phyloP scores from a whole-genome alignment of 2,888 invertebrate species.

The Phytoseiulus persimilis region DNA sequence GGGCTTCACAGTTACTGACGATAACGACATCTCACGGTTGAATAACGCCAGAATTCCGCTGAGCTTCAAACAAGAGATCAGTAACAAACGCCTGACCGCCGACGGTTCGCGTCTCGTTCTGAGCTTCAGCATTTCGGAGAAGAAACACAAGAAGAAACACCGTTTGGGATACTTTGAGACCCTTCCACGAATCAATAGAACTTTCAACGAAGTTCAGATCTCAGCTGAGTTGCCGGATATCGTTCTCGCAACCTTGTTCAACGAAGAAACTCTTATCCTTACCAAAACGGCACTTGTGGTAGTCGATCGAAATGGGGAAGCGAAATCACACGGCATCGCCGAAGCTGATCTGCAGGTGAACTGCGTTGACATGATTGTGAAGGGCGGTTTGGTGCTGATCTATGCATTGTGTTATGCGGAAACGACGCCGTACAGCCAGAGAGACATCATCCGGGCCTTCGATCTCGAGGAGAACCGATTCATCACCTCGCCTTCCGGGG shows the following conservation, averaged over 20 bases:
- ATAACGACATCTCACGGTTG: not conserved
- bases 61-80: conserved; percentile 17
- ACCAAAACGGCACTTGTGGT: not conserved
- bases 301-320: not conserved
- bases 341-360: not conserved
- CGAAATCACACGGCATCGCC: not conserved
- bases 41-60: not conserved
- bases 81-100: not conserved
- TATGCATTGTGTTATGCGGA: not conserved
- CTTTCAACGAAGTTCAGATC: not conserved
- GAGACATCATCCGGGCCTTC: not conserved
- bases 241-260: not conserved
- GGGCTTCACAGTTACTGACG: not conserved
- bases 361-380: conserved; percentile 7
- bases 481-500: not conserved
- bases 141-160: not conserved
- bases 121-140: not conserved
- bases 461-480: not conserved
- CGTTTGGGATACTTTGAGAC: not conserved
- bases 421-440: not conserved
- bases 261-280: not conserved
- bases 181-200: not conserved
- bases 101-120: not conserved
- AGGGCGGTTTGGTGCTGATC: not conserved
- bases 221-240: not conserved